Percentiles rank a stretch among this genome's conserved stretches.
Evolutionary conservation across 2,797 vertebrate genomes (phyloP).

Genomic region (Hemibagrus guttatus): DNA sequence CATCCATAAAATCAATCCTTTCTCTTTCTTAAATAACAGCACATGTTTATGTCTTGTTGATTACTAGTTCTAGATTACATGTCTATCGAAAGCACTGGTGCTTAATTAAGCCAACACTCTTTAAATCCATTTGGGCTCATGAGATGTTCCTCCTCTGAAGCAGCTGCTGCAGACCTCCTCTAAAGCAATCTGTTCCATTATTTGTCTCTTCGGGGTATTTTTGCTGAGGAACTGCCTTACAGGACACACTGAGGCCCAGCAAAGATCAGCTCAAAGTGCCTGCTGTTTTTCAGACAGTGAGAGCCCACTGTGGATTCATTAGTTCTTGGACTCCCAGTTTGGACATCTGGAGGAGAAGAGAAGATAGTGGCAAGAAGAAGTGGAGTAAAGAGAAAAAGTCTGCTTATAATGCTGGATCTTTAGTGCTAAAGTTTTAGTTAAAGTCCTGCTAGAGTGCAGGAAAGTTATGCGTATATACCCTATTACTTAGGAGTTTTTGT

Average conservation of each 20-base stretch:
- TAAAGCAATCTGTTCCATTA: conserved; percentile 10
- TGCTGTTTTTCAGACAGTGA: conserved; percentile 7
- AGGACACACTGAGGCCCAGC: conserved; percentile 22
- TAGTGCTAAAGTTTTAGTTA: background rate
- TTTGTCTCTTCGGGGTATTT: conserved; percentile 3
- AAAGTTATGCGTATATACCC: background rate
- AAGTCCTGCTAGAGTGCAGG: no score
- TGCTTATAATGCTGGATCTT: background rate
- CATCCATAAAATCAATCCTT: background rate
- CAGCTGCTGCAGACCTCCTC: conserved; percentile 1
- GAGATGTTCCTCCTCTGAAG: background rate
- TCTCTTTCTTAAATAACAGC: background rate
- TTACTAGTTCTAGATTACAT: background rate
- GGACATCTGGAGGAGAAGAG: conserved; percentile 8
- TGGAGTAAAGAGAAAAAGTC: background rate
- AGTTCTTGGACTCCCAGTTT: conserved; percentile 9
- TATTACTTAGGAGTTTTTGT: no score
- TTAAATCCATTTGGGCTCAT: background rate
- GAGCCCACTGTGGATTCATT: conserved; percentile 41
- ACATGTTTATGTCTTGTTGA: no score
- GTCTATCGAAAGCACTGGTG: background rate
- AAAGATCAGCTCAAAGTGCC: conserved; percentile 28
- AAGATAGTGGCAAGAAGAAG: background rate
- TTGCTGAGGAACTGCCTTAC: conserved; percentile 9
- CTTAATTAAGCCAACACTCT: background rate